A percentile compares a stretch with the other conserved stretches of the same genome.
These are phyloP conservation scores for Phoebastria nigripes DNA, from an alignment of 2,797 vertebrate species.

Conservation along the genomic window DNA sequence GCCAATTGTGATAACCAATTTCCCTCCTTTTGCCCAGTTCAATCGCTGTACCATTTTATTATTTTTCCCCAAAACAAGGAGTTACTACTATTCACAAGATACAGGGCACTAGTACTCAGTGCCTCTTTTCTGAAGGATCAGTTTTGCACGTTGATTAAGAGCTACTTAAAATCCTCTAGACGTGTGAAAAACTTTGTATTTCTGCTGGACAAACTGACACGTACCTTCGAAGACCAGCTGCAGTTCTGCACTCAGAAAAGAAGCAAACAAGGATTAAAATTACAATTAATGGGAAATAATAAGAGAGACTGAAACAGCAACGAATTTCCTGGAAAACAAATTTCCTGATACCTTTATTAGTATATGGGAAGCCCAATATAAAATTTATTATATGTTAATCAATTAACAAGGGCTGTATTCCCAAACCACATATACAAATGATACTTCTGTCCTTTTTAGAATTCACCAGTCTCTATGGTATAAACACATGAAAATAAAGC, in stretches of 20 bases:
- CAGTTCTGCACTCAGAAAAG: background rate
- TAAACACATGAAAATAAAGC: conserved; percentile 19
- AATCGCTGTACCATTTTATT: background rate
- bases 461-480: background rate
- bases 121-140: background rate
- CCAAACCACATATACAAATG: background rate
- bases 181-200: background rate
- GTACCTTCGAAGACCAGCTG: background rate
- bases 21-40: conserved; percentile 12
- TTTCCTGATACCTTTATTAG: background rate
- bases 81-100: background rate
- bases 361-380: background rate
- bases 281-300: background rate
- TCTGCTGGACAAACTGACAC: background rate
- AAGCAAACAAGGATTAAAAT: conserved; percentile 4
- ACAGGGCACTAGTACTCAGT: background rate
- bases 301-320: background rate
- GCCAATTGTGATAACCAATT: background rate
- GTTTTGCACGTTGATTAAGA: background rate
- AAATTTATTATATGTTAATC: background rate
- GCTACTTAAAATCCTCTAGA: background rate
- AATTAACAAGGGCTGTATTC: background rate
- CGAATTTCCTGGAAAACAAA: background rate
- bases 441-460: background rate
- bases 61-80: background rate